Evolutionary conservation across 2,888 invertebrate species (phyloP).

Genomic region (Carterocephalus palaemon): DNA sequence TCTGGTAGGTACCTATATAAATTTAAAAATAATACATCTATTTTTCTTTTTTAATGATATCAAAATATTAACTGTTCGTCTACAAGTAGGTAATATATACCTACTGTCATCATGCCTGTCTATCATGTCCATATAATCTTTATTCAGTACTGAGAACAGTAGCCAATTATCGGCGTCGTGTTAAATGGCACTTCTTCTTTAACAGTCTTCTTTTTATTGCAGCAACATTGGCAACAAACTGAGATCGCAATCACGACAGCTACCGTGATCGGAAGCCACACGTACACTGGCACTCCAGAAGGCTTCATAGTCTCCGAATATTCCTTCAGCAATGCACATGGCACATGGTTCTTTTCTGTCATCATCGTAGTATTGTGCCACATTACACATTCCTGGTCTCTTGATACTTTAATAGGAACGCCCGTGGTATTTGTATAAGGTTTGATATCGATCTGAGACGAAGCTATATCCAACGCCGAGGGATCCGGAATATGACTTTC

Average conservation of each 20-base stretch:
- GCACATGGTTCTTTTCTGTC: conserved; percentile 50
- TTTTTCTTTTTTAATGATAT: too few species aligned
- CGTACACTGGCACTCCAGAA: conserved; percentile 57
- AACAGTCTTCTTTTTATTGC: conserved; percentile 41
- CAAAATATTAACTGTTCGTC: too few species aligned
- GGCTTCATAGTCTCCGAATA: conserved; percentile 62
- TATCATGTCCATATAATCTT: too few species aligned
- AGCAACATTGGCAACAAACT: conserved; percentile 51
- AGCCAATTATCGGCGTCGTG: conserved; percentile 41
- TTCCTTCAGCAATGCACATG: conserved; percentile 58
- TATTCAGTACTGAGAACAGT: conserved; percentile 44
- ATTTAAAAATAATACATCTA: too few species aligned
- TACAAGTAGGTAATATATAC: too few species aligned
- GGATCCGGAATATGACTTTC: conserved; percentile 38
- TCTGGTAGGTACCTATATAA: too few species aligned
- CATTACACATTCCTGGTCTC: conserved; percentile 57
- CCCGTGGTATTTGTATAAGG: conserved; percentile 46
- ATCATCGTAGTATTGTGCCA: conserved; percentile 60
- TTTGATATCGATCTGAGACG: conserved; percentile 51
- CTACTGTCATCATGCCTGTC: too few species aligned
- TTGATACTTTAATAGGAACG: conserved; percentile 45
- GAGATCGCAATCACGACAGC: conserved; percentile 48
- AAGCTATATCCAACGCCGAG: conserved; percentile 52
- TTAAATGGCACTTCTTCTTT: conserved; percentile 48
- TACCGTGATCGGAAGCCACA: conserved; percentile 60